These are phyloP conservation scores for Mobula hypostoma DNA, from an alignment of 2,113 vertebrate genomes.

Conservation along the genomic window DNA sequence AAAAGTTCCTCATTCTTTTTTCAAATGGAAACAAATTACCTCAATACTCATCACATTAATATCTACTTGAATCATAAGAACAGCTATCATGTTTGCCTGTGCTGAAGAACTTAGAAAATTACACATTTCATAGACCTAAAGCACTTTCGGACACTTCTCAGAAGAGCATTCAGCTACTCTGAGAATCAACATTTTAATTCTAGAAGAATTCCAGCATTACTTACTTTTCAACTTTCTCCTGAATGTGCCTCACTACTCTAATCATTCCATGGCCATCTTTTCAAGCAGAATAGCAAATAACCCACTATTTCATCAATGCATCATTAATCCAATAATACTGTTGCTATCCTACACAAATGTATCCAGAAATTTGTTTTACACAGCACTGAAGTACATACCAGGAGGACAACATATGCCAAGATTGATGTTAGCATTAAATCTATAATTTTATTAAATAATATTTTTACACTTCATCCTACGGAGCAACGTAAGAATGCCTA, in stretches of 20 bases:
- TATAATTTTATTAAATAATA: background rate
- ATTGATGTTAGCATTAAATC: background rate
- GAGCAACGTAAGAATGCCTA: background rate
- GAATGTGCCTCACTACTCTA: background rate
- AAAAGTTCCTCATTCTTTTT: background rate
- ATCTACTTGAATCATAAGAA: background rate
- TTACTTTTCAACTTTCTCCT: background rate
- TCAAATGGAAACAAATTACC: background rate
- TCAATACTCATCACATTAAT: background rate
- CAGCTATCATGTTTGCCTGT: background rate
- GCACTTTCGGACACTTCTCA: background rate
- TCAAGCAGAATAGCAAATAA: background rate
- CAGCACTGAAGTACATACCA: background rate
- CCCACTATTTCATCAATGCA: background rate
- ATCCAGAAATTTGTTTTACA: background rate
- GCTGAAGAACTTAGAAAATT: background rate
- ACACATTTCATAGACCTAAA: background rate
- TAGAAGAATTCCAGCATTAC: background rate
- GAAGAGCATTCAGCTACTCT: background rate
- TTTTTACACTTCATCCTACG: background rate
- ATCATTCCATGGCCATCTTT: background rate
- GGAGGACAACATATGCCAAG: background rate
- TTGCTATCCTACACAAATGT: background rate
- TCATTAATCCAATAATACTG: background rate
- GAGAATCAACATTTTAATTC: background rate